Evolutionary conservation across 2,797 vertebrate species (phyloP).

Genomic region (Notoglanidium macrostoma): DNA sequence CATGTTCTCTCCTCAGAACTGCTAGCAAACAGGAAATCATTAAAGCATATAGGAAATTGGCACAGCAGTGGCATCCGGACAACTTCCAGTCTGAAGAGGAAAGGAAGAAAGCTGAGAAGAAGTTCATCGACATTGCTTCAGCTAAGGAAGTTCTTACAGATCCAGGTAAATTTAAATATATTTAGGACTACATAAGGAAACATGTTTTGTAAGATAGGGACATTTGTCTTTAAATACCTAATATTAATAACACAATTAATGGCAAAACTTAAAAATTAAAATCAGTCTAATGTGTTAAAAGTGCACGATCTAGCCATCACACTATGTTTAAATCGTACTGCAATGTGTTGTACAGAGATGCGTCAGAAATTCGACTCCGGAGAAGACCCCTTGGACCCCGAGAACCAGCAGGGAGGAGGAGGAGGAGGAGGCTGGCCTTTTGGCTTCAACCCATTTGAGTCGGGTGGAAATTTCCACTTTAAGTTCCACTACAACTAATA

Average conservation of each 20-base stretch:
- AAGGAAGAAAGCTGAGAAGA: constrained; percentile 85
- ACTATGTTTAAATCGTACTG: not conserved
- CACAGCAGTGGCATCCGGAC: constrained; percentile 87
- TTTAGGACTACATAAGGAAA: not conserved
- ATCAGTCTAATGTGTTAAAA: not conserved
- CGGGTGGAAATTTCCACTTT: constrained; percentile 83
- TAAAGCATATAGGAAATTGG: constrained; percentile 86
- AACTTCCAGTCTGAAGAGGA: constrained; percentile 83
- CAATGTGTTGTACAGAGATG: constrained; percentile 72
- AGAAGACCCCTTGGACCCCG: constrained; percentile 84
- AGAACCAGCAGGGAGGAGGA: constrained; percentile 79
- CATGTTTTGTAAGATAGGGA: not conserved
- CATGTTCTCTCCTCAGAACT: constrained; percentile 62
- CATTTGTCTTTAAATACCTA: not conserved
- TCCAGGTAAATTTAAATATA: constrained; percentile 70
- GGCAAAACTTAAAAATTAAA: not conserved
- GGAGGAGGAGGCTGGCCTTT: constrained; percentile 80
- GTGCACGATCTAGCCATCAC: not conserved
- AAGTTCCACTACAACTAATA: constrained; percentile 83
- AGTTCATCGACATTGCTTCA: constrained; percentile 83
- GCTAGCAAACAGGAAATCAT: constrained; percentile 87
- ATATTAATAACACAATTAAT: not conserved
- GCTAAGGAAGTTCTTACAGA: constrained; percentile 86
- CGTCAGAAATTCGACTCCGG: constrained; percentile 84
- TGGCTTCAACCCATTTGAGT: constrained; percentile 84